Evolutionary conservation across 1,140 invertebrate genomes (phyloP), one percentile per base, ranked within the genome.

Genomic region (Battus philenor): DNA sequence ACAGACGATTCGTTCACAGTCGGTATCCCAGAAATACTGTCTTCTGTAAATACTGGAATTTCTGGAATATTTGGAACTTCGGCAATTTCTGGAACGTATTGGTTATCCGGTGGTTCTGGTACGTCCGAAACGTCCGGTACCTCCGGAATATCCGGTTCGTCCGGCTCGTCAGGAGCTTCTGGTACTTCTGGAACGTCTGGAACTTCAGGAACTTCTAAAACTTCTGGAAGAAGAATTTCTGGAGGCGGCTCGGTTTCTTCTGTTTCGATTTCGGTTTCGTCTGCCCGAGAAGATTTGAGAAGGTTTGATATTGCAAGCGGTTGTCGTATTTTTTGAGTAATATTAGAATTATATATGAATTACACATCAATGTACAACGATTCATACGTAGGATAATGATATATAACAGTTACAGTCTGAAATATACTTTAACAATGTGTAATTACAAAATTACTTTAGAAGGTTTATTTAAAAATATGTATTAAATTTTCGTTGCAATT

Each of bases 311-410:
- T 51, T 48, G 54, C 44, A 51, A 60, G 65, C 58, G 75, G 79
- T 79, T 79, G 76, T 81, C 75, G 75, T 79, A 76, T 77, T 77
- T 78, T 67, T 61, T 63, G 57, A 44, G 44, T 54, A 43, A n/a
- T n/a, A n/a, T n/a, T n/a, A n/a, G n/a, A n/a, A n/a, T n/a, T n/a
- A n/a, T n/a, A n/a, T n/a, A n/a, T n/a, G n/a, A n/a, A n/a, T n/a
- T n/a, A n/a, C n/a, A n/a, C n/a, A n/a, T n/a, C n/a, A n/a, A n/a
- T n/a, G n/a, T n/a, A n/a, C n/a, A n/a, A n/a, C n/a, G n/a, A n/a
- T n/a, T n/a, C n/a, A n/a, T n/a, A n/a, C n/a, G n/a, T n/a, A n/a
- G n/a, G n/a, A n/a, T n/a, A n/a, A n/a, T n/a, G n/a, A n/a, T n/a
- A n/a, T n/a, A n/a, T n/a, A n/a, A n/a, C n/a, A n/a, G n/a, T n/a